A percentile compares a stretch with the other conserved stretches of the same genome.
Evolutionary conservation across 2,113 vertebrate genomes (phyloP).

Genomic region (Thymallus thymallus): DNA sequence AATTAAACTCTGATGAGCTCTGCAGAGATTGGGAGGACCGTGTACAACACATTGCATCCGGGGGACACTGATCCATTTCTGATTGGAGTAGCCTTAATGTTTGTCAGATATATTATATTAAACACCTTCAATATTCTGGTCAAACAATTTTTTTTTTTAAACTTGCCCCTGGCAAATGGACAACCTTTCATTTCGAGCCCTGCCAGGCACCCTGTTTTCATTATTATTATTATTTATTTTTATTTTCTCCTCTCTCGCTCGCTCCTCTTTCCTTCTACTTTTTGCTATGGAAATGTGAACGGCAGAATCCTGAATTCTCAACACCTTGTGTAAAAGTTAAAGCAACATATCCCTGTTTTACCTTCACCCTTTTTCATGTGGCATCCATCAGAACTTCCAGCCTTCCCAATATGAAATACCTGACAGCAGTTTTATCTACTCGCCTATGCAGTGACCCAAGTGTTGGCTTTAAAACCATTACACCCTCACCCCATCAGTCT

Average conservation of each 20-base stretch:
- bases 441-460: slow-evolving; percentile 23
- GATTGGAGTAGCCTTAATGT: too few species aligned
- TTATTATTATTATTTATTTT: too few species aligned
- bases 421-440: slow-evolving; percentile 16
- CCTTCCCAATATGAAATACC: slow-evolving; percentile 9
- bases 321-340: slow-evolving; percentile 6
- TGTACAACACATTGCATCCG: too few species aligned
- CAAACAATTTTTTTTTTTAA: too few species aligned
- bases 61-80: too few species aligned
- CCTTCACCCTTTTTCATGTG: slow-evolving; percentile 7
- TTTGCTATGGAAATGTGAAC: slow-evolving; percentile 19
- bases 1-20: too few species aligned
- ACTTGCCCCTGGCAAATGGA: too few species aligned
- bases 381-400: slow-evolving; percentile 25
- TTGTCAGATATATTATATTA: too few species aligned
- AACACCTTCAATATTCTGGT: too few species aligned
- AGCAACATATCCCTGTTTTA: background rate
- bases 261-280: background rate
- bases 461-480: slow-evolving; percentile 44
- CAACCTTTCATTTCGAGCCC: too few species aligned
- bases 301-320: background rate
- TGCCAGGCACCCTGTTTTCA: background rate
- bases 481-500: slow-evolving; percentile 34
- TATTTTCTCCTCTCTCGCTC: background rate
- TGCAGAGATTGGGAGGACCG: too few species aligned